These are phyloP conservation scores for Hoplodrina ambigua DNA, from an alignment of 2,888 invertebrate species.

Conservation along the genomic window DNA sequence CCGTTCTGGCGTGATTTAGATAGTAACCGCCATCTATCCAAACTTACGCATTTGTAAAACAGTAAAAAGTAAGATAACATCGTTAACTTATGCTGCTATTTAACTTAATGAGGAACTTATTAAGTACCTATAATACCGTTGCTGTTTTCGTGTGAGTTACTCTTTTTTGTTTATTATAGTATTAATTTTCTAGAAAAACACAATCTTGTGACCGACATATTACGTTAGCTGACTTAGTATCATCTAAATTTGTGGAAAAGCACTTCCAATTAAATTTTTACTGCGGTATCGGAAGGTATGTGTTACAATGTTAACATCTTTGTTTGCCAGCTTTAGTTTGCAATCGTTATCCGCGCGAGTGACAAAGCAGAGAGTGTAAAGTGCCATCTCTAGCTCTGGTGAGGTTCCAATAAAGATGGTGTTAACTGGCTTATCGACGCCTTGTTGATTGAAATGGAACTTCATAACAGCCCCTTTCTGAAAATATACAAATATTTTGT, in stretches of 20 bases:
- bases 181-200: neutral
- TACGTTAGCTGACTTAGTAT: neutral
- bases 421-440: conserved; percentile 94
- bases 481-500: conserved; percentile 23
- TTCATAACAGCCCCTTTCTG: conserved; percentile 95
- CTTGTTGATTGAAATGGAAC: conserved; percentile 93
- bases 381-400: conserved; percentile 97
- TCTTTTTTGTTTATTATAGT: neutral
- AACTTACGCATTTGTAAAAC: too few species aligned
- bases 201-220: neutral
- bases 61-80: too few species aligned
- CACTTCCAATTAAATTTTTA: conserved; percentile 95
- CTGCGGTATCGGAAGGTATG: conserved; percentile 94
- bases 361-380: conserved; percentile 96
- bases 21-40: too few species aligned
- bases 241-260: conserved; percentile 94
- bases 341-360: conserved; percentile 94
- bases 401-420: conserved; percentile 96
- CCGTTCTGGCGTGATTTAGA: too few species aligned
- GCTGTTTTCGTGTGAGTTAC: too few species aligned
- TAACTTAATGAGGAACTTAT: too few species aligned
- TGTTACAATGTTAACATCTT: conserved; percentile 93
- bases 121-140: too few species aligned
- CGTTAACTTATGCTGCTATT: too few species aligned
- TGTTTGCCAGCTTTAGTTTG: conserved; percentile 93